A percentile compares a stretch with the other conserved stretches of the same genome.
Evolutionary conservation across 2,797 vertebrate genomes (phyloP).

Genomic region (Takifugu rubripes): DNA sequence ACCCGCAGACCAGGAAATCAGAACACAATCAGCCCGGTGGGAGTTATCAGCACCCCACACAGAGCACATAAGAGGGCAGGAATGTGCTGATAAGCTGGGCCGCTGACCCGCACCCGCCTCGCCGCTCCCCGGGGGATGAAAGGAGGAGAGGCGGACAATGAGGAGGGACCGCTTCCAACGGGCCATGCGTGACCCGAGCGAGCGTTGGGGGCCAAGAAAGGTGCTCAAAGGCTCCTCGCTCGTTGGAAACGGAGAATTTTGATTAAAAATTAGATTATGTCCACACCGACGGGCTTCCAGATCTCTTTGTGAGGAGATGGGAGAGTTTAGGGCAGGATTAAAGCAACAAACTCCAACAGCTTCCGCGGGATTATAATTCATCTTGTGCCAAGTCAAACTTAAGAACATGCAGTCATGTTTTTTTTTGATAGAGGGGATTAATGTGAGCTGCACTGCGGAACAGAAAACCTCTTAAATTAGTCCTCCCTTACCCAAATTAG

Average conservation of each 20-base stretch:
- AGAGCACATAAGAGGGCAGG: conserved; percentile 60
- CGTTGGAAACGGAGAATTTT: too few species aligned
- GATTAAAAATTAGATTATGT: too few species aligned
- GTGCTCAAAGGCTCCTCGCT: neutral
- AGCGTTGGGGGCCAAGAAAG: neutral
- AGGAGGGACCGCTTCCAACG: conserved; percentile 41
- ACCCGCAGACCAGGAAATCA: conserved; percentile 56
- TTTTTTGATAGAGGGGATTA: neutral
- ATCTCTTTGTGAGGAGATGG: conserved; percentile 3
- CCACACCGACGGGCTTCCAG: too few species aligned
- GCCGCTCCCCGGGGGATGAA: conserved; percentile 56
- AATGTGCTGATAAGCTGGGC: conserved; percentile 74
- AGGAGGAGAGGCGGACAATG: conserved; percentile 52
- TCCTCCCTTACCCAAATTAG: neutral
- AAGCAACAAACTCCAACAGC: neutral
- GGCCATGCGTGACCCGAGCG: too few species aligned
- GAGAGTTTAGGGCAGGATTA: neutral
- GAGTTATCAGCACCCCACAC: conserved; percentile 68
- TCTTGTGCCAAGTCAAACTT: conserved; percentile 1
- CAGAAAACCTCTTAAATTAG: conserved; percentile 1
- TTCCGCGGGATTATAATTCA: conserved; percentile 1
- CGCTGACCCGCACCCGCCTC: conserved; percentile 49
- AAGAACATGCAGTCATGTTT: conserved; percentile 2
- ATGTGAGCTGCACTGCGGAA: conserved; percentile 4
- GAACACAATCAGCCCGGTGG: conserved; percentile 58